Percentiles rank a stretch among this genome's conserved stretches.
Evolutionary conservation across 2,797 vertebrate genomes (phyloP).

Genomic region (Arnoldichthys spilopterus): DNA sequence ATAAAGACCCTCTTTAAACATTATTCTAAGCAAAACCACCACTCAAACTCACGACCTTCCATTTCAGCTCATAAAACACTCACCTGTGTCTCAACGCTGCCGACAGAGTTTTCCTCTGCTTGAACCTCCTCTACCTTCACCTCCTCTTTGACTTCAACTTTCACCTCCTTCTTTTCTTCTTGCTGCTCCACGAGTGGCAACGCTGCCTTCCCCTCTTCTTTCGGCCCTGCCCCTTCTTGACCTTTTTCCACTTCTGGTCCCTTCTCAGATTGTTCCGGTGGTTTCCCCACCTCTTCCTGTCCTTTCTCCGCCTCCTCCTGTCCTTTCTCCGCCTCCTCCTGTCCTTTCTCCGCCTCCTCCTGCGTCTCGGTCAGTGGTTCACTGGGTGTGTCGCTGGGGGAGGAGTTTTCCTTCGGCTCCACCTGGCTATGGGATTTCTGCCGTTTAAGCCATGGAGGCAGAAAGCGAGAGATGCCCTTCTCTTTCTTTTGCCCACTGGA

Average conservation of each 20-base stretch:
- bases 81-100: slow-evolving; percentile 84
- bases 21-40: too few species aligned
- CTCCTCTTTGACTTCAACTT: too few species aligned
- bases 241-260: slow-evolving; percentile 61
- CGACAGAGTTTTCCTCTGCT: slow-evolving; percentile 76
- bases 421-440: slow-evolving; percentile 90
- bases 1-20: too few species aligned
- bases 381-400: slow-evolving; percentile 70
- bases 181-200: slow-evolving; percentile 57
- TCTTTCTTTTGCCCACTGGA: slow-evolving; percentile 66
- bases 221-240: slow-evolving; percentile 74
- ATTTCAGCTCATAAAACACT: background rate
- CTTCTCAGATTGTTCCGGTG: too few species aligned
- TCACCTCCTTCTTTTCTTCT: slow-evolving; percentile 70
- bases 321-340: slow-evolving; percentile 60
- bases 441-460: slow-evolving; percentile 97
- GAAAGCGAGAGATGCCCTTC: slow-evolving; percentile 89
- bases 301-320: slow-evolving; percentile 43
- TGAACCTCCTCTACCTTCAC: slow-evolving; percentile 60
- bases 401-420: slow-evolving; percentile 77
- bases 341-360: slow-evolving; percentile 48
- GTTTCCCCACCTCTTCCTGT: slow-evolving; percentile 50
- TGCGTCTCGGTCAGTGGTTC: slow-evolving; percentile 43
- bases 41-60: too few species aligned
- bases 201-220: slow-evolving; percentile 69